Conservation (phyloP, 1,140 invertebrate genomes). For the Ylistrum balloti region DNA sequence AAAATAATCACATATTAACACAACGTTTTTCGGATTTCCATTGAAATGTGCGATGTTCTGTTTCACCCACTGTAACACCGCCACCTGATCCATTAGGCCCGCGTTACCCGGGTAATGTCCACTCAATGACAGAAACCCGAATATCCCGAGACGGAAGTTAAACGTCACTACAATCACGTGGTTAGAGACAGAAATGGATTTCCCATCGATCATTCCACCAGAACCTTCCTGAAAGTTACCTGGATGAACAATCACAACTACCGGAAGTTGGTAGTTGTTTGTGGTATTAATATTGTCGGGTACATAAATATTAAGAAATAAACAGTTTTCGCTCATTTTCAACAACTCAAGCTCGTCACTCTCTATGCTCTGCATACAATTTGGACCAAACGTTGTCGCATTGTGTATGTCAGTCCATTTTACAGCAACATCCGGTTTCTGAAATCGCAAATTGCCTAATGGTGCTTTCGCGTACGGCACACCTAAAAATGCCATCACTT, state of each 20-base stretch:
- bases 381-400: neutral
- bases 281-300: conserved; percentile 84
- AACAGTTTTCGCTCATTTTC: conserved; percentile 91
- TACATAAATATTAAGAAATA: conserved; percentile 94
- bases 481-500: neutral
- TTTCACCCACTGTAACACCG: conserved; percentile 90
- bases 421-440: neutral
- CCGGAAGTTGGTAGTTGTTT: conserved; percentile 87
- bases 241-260: conserved; percentile 98
- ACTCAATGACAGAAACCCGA: conserved; percentile 95
- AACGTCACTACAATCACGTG: conserved; percentile 96
- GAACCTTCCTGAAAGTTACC: conserved; percentile 97
- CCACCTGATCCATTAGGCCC: conserved; percentile 95
- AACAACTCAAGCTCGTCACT: neutral
- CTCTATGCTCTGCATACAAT: neutral
- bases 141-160: conserved; percentile 93
- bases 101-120: conserved; percentile 96
- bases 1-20: conserved; percentile 66
- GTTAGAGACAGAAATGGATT: conserved; percentile 88
- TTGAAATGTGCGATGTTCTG: conserved; percentile 96
- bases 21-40: conserved; percentile 95
- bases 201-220: conserved; percentile 95
- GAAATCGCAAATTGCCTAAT: neutral
- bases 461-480: neutral
- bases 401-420: neutral